Evolutionary conservation across 2,888 invertebrate genomes (phyloP), one percentile per base, ranked within the genome.

Genomic region (Metacarcinus magister): DNA sequence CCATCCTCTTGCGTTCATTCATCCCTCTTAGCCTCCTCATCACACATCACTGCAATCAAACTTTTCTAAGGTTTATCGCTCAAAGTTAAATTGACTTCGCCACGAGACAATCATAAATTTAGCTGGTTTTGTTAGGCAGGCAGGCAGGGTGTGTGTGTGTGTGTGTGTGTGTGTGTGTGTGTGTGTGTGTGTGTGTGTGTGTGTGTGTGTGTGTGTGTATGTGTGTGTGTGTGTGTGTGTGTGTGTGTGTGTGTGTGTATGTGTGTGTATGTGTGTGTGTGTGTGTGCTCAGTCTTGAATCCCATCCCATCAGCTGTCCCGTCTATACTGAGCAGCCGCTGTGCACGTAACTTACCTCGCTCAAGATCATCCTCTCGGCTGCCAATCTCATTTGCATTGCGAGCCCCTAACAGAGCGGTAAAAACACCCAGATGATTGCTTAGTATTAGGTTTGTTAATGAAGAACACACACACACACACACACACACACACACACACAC

Each of bases 31-130:
- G 23, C 91, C n/a, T 46, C 91, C n/a, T 46, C 28, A 46, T 43
- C 91, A 44, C 46, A 28, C 91, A 46, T 46, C 46, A 43, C 23
- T 46, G 43, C 39, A 39, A 43, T 44, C 44, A 39, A 89, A 44
- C 43, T 92, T 46, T 23, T 44, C 91, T 46, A 92, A 23, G 43
- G 44, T 43, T 46, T 28, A 28, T 46, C 91, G 46, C 46, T 46
- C 46, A 92, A 92, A 92, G 91, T 89, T 89, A 39, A 89, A 89
- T 89, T 92, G 91, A 92, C 91, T 92, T 46, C 46, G 91, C 91
- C 89, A 92, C 91, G 46, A 92, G 91, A 92, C 91, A 92, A 92
- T 92, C 91, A 46, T 92, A 92, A 46, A 92, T 92, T 46, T 43
- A 19, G n/a, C 43, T 92, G 91, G 75, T 75, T 75, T n/a, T 75